Percentiles rank a stretch among this genome's conserved stretches.
Evolutionary conservation across 2,113 vertebrate genomes (phyloP).

Genomic region (Centropus unirufus): DNA sequence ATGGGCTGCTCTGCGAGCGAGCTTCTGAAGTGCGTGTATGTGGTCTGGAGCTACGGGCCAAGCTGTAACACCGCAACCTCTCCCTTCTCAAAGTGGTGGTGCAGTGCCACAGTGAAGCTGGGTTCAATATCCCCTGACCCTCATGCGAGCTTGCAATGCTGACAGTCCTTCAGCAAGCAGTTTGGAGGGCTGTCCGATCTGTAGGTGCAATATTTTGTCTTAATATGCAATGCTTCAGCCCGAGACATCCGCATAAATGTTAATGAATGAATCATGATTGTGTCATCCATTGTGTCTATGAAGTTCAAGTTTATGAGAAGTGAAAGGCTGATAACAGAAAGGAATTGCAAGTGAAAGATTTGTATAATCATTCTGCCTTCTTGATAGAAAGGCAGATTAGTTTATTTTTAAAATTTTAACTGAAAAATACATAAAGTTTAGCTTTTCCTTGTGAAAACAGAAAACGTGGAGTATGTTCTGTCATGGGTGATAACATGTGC

Average conservation of each 20-base stretch:
- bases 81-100: not conserved
- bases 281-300: not conserved
- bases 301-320: not conserved
- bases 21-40: too few relatives aligned
- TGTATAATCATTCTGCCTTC: not conserved
- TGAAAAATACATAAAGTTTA: not conserved
- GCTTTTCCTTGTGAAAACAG: not conserved
- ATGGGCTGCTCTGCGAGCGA: not conserved
- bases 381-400: not conserved
- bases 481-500: not conserved
- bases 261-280: too few relatives aligned
- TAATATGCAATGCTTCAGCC: not conserved
- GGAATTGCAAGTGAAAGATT: not conserved
- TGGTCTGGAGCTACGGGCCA: fast-evolving
- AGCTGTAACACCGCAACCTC: not conserved
- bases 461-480: not conserved
- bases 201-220: not conserved
- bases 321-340: not conserved
- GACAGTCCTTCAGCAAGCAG: not conserved
- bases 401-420: not conserved
- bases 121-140: not conserved
- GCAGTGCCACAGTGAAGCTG: not conserved
- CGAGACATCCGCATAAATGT: not conserved
- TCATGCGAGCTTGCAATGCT: not conserved
- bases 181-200: not conserved